Base-by-base conservation (phyloP, 2,113 vertebrate genomes). In the Tyto alba region DNA sequence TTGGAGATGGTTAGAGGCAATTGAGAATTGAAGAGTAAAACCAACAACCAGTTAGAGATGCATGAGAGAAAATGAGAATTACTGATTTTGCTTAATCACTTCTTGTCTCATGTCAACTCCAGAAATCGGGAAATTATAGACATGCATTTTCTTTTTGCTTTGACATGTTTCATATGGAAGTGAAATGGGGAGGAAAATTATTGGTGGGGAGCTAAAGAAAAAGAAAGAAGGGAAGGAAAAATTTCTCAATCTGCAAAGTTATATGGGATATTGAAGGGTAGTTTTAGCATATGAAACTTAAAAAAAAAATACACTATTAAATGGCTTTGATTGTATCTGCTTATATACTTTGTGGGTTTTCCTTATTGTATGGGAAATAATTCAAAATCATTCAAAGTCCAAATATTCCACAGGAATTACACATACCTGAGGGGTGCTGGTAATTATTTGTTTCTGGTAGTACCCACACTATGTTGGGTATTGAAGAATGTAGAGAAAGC, bases 401-500 rank as follows among this genome's bases (percentile, higher is more conserved):
- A 83, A 1, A 30, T 84, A 89, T 59, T 92, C 32, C 41, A 26
- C 19, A 55, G 59, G 27, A 85, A 29, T 52, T 73, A 38, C 50
- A 63, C 30, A 6, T 80, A 59, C 17, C 11, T n/a, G 45, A 34
- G 63, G 79, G n/a, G 3, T 71, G 19, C n/a, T 81, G 56, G n/a
- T 66, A 64, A 11, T 90, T 83, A 55, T 47, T 89, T 95, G 91
- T 92, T 95, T 85, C 91, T 94, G 62, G 66, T 88, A 89, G 81
- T 89, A 53, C 57, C 47, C 13, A 12, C 8, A 1, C 6, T 45
- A 22, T 64, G 13, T 27, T 88, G 62, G 36, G 25, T 57, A n/a
- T 80, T 75, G 62, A 69, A 81, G 25, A 68, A 60, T 41, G 27
- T 63, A 63, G 80, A 79, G 41, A 55, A 81, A 73, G 16, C 12